Evolutionary conservation across 2,113 vertebrate genomes (phyloP), one percentile per base, ranked within the genome.

Genomic region (Cochlearius cochlearius): DNA sequence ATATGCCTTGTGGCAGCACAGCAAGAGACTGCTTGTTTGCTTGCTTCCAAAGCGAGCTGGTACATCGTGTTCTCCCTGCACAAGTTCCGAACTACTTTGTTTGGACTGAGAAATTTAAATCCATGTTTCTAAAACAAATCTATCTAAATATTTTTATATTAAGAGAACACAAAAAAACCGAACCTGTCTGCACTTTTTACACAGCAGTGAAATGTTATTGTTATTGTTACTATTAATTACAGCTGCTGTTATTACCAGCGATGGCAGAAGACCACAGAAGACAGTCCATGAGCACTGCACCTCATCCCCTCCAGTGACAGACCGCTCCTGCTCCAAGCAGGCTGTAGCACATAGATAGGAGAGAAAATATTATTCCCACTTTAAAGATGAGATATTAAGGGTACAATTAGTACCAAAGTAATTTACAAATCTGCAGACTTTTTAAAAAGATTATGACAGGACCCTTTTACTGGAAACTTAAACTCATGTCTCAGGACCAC

Each of bases 111-210:
- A 87, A 93, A 83, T 74, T 73, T 45, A 66, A 92, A 80, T 39
- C 39, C 67, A 26, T 34, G n/a, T 92, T 89, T 93, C 95, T 89
- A 84, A 95, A 97, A 90, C 76, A 91, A 87, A 94, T 76, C 50
- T 86, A 62, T 89, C 62, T 79, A 97, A 93, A 76, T 92, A 94
- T 94, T 93, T 88, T 93, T 67, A 43, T 76, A 67, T 89, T 75
- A 92, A 43, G 25, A 81, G 32, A 74, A 34, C n/a, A 45, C n/a
- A 56, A 91, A 41, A 76, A 88, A 87, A 39, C 10, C 4, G 36
- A 94, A 84, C 22, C 43, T 91, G 53, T 67, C 86, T 89, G 20
- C 23, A 18, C 26, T 90, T 82, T 79, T 67, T 66, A 29, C 59
- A 39, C 26, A 81, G 56, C 43, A 87, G 56, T 21, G 43, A 38